phyloP scores from a whole-genome alignment of 2,888 invertebrate genomes.

The Catotricha subobsoleta region DNA sequence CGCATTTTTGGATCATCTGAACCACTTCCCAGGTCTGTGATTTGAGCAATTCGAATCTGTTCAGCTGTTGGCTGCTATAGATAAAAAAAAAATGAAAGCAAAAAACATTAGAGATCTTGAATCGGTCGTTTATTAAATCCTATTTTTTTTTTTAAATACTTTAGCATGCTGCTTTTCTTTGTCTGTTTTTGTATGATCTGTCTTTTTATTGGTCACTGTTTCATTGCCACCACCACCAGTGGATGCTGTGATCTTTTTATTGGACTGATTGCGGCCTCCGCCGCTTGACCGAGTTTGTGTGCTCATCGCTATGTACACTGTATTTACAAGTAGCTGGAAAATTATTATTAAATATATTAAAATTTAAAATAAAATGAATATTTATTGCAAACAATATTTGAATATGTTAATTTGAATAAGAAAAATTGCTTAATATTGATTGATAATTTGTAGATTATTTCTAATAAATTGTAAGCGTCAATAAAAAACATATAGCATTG shows the following conservation, averaged over 20 bases:
- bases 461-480: too few species aligned
- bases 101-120: neutral
- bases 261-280: constrained; percentile 24
- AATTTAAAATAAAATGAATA: neutral
- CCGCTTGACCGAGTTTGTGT: constrained; percentile 30
- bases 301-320: constrained; percentile 21
- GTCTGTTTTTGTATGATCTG: constrained; percentile 40
- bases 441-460: neutral
- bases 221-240: constrained; percentile 21
- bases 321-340: constrained; percentile 9
- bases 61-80: constrained; percentile 53
- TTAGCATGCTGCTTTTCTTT: constrained; percentile 28
- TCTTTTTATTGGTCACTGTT: constrained; percentile 31
- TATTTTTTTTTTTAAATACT: neutral
- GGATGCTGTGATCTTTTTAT: constrained; percentile 15
- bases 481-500: too few species aligned
- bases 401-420: neutral
- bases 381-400: neutral
- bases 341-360: neutral
- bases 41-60: constrained; percentile 69
- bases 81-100: neutral
- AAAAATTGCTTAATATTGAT: neutral
- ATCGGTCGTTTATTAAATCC: neutral
- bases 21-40: constrained; percentile 49
- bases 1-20: constrained; percentile 43